Base-by-base conservation (phyloP, 1,140 invertebrate genomes). In the Drosophila ogumai region DNA sequence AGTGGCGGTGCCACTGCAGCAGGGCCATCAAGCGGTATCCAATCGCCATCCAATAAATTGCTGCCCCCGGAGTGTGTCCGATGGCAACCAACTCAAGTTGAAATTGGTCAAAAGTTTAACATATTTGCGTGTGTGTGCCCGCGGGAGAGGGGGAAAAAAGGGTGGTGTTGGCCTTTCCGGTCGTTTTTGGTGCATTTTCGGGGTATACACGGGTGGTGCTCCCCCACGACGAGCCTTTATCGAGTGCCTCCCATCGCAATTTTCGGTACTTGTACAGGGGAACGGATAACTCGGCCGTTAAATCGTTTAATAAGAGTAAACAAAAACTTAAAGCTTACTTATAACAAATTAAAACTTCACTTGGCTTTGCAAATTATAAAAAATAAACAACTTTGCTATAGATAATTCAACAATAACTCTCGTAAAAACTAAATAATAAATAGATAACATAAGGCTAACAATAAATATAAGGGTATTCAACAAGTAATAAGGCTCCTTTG, bases 31-130 rank as follows among this genome's bases (percentile, higher is more conserved):
- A 38, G 66, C 59, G 52, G 52, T 58, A 66, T 68, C 82, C 79
- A 81, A 90, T 90, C 72, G 85, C 86, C 78, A 85, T 90, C 85
- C 85, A 90, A 90, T 90, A 90, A 90, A 90, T 90, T 90, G 81
- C 86, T 75, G 74, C 73, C 63, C 66, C 55, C 40, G 38, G 46
- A 41, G 55, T 44, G 50, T 46, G 72, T 54, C 38, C 55, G 38
- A 75, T 71, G 67, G 58, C 56, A 76, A 72, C 77, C 84, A 84
- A 78, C 81, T 85, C 78, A 79, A 88, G 85, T 85, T 90, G 81
- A 90, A 90, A 90, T 90, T 90, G 85, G 85, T 90, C 85, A 90
- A 85, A 90, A 90, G 85, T 90, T 90, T 90, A 90, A 90, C 81
- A 90, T 90, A 90, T 90, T 90, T 90, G 85, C 81, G 86, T 90